These are phyloP conservation scores for Ophthalmolycus amberensis DNA, from an alignment of 2,113 vertebrate species.

Conservation along the genomic window DNA sequence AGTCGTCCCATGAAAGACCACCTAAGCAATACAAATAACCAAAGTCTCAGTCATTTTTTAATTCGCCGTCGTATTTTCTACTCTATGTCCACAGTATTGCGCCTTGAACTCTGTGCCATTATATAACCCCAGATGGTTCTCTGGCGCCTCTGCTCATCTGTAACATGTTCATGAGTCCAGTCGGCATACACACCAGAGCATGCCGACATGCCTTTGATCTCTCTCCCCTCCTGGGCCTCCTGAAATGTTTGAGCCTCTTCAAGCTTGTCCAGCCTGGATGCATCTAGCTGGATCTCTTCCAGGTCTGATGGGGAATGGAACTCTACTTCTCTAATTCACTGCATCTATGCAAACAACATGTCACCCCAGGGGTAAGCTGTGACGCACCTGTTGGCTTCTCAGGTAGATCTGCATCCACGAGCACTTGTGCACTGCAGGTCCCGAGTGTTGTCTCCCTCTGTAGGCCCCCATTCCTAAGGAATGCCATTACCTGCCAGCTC, in stretches of 20 bases:
- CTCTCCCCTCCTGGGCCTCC: constrained; percentile 50
- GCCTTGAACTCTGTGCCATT: constrained; percentile 48
- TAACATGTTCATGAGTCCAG: constrained; percentile 70
- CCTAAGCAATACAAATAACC: neutral
- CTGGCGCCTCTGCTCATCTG: constrained; percentile 74
- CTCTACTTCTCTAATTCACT: constrained; percentile 33
- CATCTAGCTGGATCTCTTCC: constrained; percentile 58
- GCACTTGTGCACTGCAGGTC: constrained; percentile 14
- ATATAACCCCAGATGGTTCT: constrained; percentile 71
- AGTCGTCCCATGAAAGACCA: neutral
- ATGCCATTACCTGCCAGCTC: constrained; percentile 55
- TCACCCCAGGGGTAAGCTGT: constrained; percentile 5
- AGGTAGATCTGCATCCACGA: constrained; percentile 36
- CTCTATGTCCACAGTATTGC: constrained; percentile 20
- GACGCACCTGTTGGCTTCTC: constrained; percentile 7
- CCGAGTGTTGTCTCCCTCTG: constrained; percentile 29
- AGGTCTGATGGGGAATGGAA: constrained; percentile 50
- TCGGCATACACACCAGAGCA: constrained; percentile 46
- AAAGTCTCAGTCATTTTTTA: neutral
- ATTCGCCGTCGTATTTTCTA: neutral
- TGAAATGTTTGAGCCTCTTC: constrained; percentile 43
- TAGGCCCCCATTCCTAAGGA: constrained; percentile 52
- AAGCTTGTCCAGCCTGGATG: constrained; percentile 46
- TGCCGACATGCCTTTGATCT: constrained; percentile 69
- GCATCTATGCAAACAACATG: constrained; percentile 42